Conservation (phyloP, 2,888 invertebrate species). For the Chymomyza procnemis region DNA sequence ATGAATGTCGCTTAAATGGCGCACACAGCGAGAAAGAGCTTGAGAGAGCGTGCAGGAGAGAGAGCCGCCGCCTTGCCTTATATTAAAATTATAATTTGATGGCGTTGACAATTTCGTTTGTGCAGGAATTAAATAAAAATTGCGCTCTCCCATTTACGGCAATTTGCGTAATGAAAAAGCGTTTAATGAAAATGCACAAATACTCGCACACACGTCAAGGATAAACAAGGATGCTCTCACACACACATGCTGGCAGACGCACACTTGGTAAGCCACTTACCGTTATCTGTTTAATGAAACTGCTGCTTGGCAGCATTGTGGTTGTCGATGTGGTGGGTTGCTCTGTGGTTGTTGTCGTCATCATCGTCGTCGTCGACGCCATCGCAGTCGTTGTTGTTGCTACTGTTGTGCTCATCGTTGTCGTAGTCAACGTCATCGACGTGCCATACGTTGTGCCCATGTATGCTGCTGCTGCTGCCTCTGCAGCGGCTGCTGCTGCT, state of each 20-base stretch:
- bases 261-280: slow-evolving; percentile 68
- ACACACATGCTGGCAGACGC: slow-evolving; percentile 38
- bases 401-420: slow-evolving; percentile 18
- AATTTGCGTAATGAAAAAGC: slow-evolving; percentile 59
- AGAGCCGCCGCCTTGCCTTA: slow-evolving; percentile 35
- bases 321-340: slow-evolving; percentile 41
- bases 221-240: background rate
- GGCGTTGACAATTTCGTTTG: slow-evolving; percentile 47
- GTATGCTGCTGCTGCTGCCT: slow-evolving; percentile 27
- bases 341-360: slow-evolving; percentile 35
- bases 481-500: slow-evolving; percentile 18
- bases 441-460: slow-evolving; percentile 12
- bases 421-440: background rate
- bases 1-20: background rate
- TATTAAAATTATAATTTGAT: slow-evolving; percentile 63
- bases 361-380: slow-evolving; percentile 25
- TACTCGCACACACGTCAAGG: background rate
- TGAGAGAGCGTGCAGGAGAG: too few relatives aligned
- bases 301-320: slow-evolving; percentile 63
- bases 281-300: slow-evolving; percentile 75
- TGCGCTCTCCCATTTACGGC: slow-evolving; percentile 25
- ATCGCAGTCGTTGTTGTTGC: slow-evolving; percentile 32
- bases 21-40: too few relatives aligned
- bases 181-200: slow-evolving; percentile 39
- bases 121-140: slow-evolving; percentile 55